These are phyloP conservation scores for Phaetusa simplex DNA, from an alignment of 2,113 vertebrate genomes.

Conservation along the genomic window DNA sequence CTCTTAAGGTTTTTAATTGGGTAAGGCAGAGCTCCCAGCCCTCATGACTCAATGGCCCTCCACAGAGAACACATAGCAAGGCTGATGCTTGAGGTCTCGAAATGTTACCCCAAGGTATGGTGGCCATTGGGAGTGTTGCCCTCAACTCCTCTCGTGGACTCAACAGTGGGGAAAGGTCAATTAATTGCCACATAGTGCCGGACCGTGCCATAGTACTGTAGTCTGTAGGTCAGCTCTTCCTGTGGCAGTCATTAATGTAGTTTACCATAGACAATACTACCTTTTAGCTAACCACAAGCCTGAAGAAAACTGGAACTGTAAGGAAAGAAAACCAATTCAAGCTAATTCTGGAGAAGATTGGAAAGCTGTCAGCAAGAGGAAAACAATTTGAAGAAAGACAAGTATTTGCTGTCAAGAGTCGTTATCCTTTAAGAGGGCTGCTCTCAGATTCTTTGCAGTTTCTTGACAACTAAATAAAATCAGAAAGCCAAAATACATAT, in stretches of 20 bases:
- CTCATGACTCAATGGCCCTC: accelerated
- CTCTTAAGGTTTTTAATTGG: not conserved
- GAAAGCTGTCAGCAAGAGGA: constrained; percentile 42
- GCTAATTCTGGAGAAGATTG: constrained; percentile 35
- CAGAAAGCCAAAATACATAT: constrained; percentile 24
- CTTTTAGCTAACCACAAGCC: not conserved
- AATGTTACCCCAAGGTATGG: accelerated
- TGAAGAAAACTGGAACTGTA: not conserved
- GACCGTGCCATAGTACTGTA: accelerated
- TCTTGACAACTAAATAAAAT: constrained; percentile 49
- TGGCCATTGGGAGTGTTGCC: accelerated
- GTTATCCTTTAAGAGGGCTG: not conserved
- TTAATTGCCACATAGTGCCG: not conserved
- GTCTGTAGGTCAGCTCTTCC: not conserved
- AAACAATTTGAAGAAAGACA: constrained; percentile 45
- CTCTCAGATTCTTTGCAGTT: not conserved
- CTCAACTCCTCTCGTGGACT: accelerated
- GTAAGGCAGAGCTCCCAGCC: accelerated
- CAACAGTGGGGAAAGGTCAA: not conserved
- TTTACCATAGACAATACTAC: not conserved
- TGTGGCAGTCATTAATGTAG: not conserved
- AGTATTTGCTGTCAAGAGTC: constrained; percentile 18
- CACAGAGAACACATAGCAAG: not conserved
- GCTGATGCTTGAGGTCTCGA: not conserved
- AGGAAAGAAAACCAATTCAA: constrained; percentile 20